Evolutionary conservation across 2,888 invertebrate species (phyloP), one percentile per base, ranked within the genome.

Genomic region (Tetranychus piercei): DNA sequence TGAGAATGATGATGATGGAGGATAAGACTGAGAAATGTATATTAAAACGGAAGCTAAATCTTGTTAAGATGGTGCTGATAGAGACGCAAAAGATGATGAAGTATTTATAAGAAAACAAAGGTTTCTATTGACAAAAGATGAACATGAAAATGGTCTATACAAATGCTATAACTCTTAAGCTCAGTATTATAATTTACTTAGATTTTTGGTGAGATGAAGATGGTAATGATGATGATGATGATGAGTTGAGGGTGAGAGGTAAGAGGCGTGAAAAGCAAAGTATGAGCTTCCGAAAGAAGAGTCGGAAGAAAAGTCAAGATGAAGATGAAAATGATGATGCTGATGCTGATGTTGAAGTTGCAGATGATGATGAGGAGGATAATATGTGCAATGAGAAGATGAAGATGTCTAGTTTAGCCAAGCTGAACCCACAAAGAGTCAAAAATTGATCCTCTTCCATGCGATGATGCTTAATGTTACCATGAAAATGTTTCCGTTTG

Each of bases 1-100:
- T 45, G 34, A 34, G 34, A 34, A 55, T 3, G 8, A 55, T 55
- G 8, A 55, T 55, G 55, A 55, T 15, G 7, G 7, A 15, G 9
- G 8, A 15, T 8, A 6, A 8, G 45, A 45, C 9, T 45, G 9
- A 55, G 55, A 34, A 34, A 55, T 55, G 55, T 15, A 15, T 9
- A 55, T 55, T 55, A 55, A 55, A 55, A 55, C 55, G 55, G 55
- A 55, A 55, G 55, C 55, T 55, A 55, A 55, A 55, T 55, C 55
- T 55, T 55, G 55, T 55, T 55, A 55, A 55, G 55, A 55, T 55
- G 55, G 55, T 55, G 55, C 55, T 55, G 55, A 55, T 55, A 55
- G 55, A 55, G 55, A 15, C 9, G 15, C 9, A 55, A 5, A 55
- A 55, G 9, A 55, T 55, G 55, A 55, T 55, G 55, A 55, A 55